Percentiles rank a stretch among this genome's conserved stretches.
Conservation (phyloP, 2,888 invertebrate genomes). For the Pinctada fucata region DNA sequence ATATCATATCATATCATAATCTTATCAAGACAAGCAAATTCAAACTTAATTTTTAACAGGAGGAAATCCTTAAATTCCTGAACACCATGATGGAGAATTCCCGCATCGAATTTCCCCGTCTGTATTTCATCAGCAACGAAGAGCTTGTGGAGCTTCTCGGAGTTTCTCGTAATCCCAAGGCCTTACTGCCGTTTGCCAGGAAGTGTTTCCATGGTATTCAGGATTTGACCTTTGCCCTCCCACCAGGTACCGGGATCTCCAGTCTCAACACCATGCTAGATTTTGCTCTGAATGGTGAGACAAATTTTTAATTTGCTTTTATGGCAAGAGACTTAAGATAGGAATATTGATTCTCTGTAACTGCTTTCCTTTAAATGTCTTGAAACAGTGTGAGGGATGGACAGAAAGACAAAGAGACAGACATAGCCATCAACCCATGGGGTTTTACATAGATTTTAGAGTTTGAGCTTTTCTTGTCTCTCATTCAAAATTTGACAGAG, state of each 20-base stretch:
- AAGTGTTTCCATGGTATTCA: conserved; percentile 73
- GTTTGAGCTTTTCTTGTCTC: no score
- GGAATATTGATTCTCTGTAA: no score
- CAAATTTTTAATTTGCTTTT: background rate
- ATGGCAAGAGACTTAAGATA: no score
- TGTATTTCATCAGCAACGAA: conserved; percentile 73
- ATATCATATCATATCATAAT: no score
- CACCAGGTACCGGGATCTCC: conserved; percentile 63
- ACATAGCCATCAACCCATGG: no score
- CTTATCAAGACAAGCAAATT: no score
- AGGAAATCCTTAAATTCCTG: conserved; percentile 70
- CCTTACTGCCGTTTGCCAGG: conserved; percentile 67
- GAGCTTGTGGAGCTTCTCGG: conserved; percentile 72
- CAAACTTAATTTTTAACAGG: conserved; percentile 53
- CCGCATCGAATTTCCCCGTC: conserved; percentile 70
- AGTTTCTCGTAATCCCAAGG: conserved; percentile 71
- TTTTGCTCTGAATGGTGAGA: conserved; percentile 71
- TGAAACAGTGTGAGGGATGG: no score
- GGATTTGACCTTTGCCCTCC: conserved; percentile 68
- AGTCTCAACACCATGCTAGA: conserved; percentile 70
- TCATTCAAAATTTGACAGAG: no score
- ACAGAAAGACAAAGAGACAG: no score
- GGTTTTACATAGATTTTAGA: no score
- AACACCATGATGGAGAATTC: conserved; percentile 61
- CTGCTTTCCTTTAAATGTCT: no score